A percentile compares a stretch with the other conserved stretches of the same genome.
Evolutionary conservation across 2,113 vertebrate genomes (phyloP).

Genomic region (Nothoprocta perdicaria): DNA sequence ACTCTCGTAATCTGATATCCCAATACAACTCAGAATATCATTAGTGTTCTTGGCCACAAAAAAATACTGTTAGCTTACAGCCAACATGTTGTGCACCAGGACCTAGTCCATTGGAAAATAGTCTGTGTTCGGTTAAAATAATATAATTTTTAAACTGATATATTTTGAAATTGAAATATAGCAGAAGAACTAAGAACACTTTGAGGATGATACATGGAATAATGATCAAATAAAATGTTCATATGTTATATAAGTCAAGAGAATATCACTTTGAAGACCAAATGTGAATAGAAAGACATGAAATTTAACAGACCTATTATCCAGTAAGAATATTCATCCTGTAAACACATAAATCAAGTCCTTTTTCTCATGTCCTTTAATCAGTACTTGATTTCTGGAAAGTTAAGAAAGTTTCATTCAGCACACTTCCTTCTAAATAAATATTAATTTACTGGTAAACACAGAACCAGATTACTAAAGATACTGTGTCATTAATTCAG

Average conservation of each 20-base stretch:
- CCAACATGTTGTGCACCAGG: not conserved
- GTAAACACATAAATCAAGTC: not conserved
- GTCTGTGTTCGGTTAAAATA: not conserved
- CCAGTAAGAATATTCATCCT: not conserved
- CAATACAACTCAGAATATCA: rapidly evolving
- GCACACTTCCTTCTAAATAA: not conserved
- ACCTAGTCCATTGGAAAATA: not conserved
- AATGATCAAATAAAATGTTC: not conserved
- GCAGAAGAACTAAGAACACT: not conserved
- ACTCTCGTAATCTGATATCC: not conserved
- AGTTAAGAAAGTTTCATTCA: not conserved
- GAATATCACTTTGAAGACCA: not conserved
- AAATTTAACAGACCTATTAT: not conserved
- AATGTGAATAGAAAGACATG: not conserved
- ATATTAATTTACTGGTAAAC: not conserved
- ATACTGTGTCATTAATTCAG: no score
- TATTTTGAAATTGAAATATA: not conserved
- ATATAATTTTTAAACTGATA: not conserved
- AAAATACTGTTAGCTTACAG: not conserved
- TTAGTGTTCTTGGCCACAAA: not conserved
- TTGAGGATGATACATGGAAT: not conserved
- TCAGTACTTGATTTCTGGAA: not conserved
- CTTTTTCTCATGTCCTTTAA: not conserved
- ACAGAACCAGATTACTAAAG: not conserved
- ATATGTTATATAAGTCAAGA: not conserved